phyloP scores from a whole-genome alignment of 2,888 invertebrate genomes.

The Zootermopsis nevadensis region DNA sequence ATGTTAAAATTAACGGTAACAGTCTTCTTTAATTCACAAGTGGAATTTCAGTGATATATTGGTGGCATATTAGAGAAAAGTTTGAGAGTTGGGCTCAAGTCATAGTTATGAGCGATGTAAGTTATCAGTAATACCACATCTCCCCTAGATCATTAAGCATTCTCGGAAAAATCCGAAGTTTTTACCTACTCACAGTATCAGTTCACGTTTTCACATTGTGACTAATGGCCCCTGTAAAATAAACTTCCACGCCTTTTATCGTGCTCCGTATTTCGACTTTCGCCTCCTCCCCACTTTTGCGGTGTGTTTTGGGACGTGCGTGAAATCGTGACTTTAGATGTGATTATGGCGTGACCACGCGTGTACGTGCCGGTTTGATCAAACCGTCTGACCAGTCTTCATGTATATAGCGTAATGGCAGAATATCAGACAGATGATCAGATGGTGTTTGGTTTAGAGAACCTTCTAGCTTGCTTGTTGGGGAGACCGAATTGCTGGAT shows the following conservation, averaged over 20 bases:
- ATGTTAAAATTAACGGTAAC: too few relatives aligned
- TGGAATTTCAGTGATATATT: background rate
- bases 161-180: background rate
- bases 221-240: background rate
- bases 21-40: background rate
- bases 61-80: too few relatives aligned
- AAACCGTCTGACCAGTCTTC: background rate
- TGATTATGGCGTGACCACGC: conserved; percentile 29
- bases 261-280: background rate
- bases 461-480: background rate
- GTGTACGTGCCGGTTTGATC: conserved; percentile 10
- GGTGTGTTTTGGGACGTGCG: conserved; percentile 5
- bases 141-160: background rate
- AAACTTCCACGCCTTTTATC: background rate
- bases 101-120: background rate
- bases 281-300: background rate
- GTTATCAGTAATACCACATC: background rate
- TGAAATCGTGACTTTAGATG: conserved; percentile 32
- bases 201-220: too few relatives aligned
- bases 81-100: background rate
- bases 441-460: conserved; percentile 9
- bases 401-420: too few relatives aligned
- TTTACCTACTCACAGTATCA: background rate
- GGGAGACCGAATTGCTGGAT: conserved; percentile 6
- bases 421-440: background rate